Evolutionary conservation across 2,113 vertebrate genomes (phyloP), one percentile per base, ranked within the genome.

Genomic region (Crotalus helleri): DNA sequence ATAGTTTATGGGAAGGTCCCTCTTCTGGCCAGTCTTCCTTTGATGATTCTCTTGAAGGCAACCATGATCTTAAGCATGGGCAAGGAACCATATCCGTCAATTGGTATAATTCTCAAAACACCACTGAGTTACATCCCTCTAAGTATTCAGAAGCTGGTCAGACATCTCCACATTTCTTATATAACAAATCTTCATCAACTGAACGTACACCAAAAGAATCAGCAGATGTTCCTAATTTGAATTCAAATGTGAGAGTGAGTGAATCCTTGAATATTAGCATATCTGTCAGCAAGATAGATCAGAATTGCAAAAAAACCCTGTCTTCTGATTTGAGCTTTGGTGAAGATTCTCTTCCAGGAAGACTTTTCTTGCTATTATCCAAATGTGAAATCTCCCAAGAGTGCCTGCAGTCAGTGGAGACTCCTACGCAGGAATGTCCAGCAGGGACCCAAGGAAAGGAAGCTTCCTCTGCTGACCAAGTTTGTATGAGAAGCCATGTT

Each of bases 271-370:
- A 95, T 87, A 95, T 98, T 92, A 97, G 97, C 44, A 96, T 97
- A 93, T 95, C 96, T 0, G 97, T 97, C 93, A 95, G 94, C 94
- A 97, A 97, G 94, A 94, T 93, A 0, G 96, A 96, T 92, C 74
- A 95, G 0, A 96, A 95, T 1, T 94, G 94, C 93, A 93, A 96
- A 93, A 96, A 94, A 8, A 94, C 96, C 87, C 97, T 96, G 92
- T 93, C 95, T 94, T 93, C 96, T 1, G 9, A 9, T 86, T 53
- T 94, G 1, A 1, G 58, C 2, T 7, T 94, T 21, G 91, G 94
- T 19, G 97, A 96, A 87, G 99, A 99, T 90, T 97, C 97, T 0
- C 96, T 97, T 69, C 99, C 99, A 0, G 99, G 99, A 94, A 97
- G 98, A 95, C 93, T 99, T 91, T 99, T 99, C 93, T 98, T 99